phyloP scores from a whole-genome alignment of 2,113 vertebrate species.

The Oryzias javanicus region DNA sequence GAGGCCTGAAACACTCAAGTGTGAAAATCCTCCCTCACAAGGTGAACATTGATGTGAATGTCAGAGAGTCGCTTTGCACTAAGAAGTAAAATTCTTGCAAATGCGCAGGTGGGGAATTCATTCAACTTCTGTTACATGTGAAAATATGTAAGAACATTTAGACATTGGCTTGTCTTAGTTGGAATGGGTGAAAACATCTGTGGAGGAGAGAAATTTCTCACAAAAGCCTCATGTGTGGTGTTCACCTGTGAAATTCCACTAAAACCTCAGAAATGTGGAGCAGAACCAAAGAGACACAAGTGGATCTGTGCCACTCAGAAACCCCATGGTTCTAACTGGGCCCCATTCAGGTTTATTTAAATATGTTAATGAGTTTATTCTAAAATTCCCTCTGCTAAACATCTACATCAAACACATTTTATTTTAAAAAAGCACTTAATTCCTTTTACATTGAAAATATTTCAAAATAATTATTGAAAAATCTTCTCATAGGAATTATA shows the following conservation, averaged over 20 bases:
- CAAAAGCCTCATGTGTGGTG: slow-evolving; percentile 38
- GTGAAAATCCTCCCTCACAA: slow-evolving; percentile 6
- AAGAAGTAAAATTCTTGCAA: slow-evolving; percentile 22
- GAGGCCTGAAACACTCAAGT: background rate
- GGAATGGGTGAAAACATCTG: slow-evolving; percentile 36
- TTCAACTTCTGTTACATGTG: slow-evolving; percentile 10
- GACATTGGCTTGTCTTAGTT: slow-evolving; percentile 34
- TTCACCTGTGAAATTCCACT: slow-evolving; percentile 64
- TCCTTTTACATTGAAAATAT: too few species aligned
- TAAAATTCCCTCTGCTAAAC: background rate
- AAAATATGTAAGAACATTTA: slow-evolving; percentile 18
- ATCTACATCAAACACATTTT: background rate
- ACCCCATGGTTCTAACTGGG: background rate
- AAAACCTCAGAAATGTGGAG: slow-evolving; percentile 42
- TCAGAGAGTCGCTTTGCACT: slow-evolving; percentile 26
- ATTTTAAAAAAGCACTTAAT: too few species aligned
- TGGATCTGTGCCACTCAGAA: slow-evolving; percentile 33
- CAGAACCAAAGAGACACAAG: slow-evolving; percentile 39
- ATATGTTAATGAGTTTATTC: background rate
- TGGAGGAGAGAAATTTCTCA: slow-evolving; percentile 29
- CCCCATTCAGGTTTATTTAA: background rate
- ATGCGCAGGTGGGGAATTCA: slow-evolving; percentile 12
- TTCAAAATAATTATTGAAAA: too few species aligned
- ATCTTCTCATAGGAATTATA: too few species aligned
- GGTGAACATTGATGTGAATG: slow-evolving; percentile 9